Base-by-base conservation (phyloP, 2,797 vertebrate species). In the Lateolabrax maculatus region DNA sequence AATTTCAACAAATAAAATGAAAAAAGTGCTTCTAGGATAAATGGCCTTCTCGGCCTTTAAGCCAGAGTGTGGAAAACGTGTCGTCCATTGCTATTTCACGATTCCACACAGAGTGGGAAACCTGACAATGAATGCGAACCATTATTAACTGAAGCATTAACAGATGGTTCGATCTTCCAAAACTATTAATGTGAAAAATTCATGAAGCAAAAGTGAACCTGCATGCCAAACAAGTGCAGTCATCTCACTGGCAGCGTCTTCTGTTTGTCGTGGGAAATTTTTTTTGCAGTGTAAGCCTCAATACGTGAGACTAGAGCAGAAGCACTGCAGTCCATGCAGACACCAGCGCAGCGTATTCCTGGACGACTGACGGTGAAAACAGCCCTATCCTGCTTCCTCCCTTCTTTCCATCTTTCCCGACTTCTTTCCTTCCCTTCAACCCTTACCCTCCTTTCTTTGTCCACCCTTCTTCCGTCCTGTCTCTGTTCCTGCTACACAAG, bases 401-500 rank as follows among this genome's bases (percentile, higher is more conserved):
- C 18, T 62, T 71, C 31, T 64, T 11, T 67, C 25, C 48, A 9
- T 79, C 49, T 60, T 63, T 31, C 66, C 27, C 7, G 4, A 36
- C 34, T 57, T 58, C 36, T 29, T 31, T 34, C 70, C 36, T 76
- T 12, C 19, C 65, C 23, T 7, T 41, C 16, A 56, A 52, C 31
- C 52, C 46, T 49, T 39, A 19, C 44, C 63, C 27, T 57, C 66
- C 65, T 73, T 44, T 23, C 52, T 65, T 41, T 57, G 37, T 62
- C 61, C 58, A 48, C 16, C 51, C 37, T 73, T 55, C 55, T 68
- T 83, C 62, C 65, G 75, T 75, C 77, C 80, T 75, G 70, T 73
- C 64, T 87, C 74, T 84, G 68, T 86, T 87, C 73, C 71, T 89
- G 85, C 84, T 71, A 71, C 84, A 88, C 85, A 78, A 85, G 73